phyloP scores from a whole-genome alignment of 2,888 invertebrate genomes.

The Diloba caeruleocephala region DNA sequence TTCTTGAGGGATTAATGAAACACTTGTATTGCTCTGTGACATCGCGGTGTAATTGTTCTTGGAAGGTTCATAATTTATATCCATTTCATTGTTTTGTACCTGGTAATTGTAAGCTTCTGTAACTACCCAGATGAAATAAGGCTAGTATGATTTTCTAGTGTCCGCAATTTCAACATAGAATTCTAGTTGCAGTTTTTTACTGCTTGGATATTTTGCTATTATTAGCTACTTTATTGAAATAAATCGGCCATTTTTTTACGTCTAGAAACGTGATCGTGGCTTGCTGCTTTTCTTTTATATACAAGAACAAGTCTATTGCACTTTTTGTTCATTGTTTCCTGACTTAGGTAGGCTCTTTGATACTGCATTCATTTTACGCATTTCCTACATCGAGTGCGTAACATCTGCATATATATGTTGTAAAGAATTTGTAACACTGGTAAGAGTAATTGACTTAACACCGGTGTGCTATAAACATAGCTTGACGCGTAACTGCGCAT shows the following conservation, averaged over 20 bases:
- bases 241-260: neutral
- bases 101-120: slow-evolving; percentile 6
- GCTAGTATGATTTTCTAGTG: slow-evolving; percentile 6
- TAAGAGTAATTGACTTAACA: slow-evolving; percentile 62
- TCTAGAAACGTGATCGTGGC: neutral
- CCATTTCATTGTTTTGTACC: slow-evolving; percentile 32
- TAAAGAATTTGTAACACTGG: slow-evolving; percentile 59
- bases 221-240: slow-evolving; percentile 14
- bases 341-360: slow-evolving; percentile 14
- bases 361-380: slow-evolving; percentile 30
- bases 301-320: slow-evolving; percentile 3
- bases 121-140: slow-evolving; percentile 18
- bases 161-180: slow-evolving; percentile 2
- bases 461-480: slow-evolving; percentile 59
- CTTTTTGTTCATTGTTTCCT: slow-evolving; percentile 17
- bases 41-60: slow-evolving; percentile 46
- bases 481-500: slow-evolving; percentile 55
- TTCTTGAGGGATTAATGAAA: slow-evolving; percentile 46
- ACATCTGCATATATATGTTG: slow-evolving; percentile 38
- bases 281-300: neutral
- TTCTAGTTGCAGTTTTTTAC: slow-evolving; percentile 2
- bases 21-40: slow-evolving; percentile 46
- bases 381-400: slow-evolving; percentile 39
- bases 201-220: neutral
- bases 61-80: slow-evolving; percentile 20